Percentiles rank a stretch among this genome's conserved stretches.
These are phyloP conservation scores for Cataglyphis hispanica DNA, from an alignment of 1,140 invertebrate species.

Conservation along the genomic window DNA sequence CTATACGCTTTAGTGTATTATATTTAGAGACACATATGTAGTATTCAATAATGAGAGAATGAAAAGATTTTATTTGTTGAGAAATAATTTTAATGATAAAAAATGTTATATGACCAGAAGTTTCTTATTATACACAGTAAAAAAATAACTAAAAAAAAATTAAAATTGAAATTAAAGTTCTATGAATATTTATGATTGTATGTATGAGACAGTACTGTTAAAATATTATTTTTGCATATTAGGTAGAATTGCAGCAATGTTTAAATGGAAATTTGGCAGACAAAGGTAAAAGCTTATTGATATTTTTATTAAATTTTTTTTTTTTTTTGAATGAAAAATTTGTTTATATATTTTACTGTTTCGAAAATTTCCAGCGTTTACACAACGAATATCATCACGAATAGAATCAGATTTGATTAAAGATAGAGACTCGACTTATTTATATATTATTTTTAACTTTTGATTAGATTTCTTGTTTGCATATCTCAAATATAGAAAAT, in stretches of 20 bases:
- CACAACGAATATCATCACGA: neutral
- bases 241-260: neutral
- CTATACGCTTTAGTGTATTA: neutral
- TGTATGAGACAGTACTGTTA: neutral
- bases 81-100: neutral
- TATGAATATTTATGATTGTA: neutral
- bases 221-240: slow-evolving; percentile 1
- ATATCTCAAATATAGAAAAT: neutral
- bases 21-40: neutral
- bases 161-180: neutral
- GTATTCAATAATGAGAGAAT: neutral
- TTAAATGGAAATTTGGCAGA: slow-evolving; percentile 2
- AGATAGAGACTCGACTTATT: neutral
- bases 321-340: neutral
- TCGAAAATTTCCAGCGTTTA: neutral
- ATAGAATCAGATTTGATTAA: slow-evolving; percentile 16
- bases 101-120: neutral
- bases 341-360: neutral
- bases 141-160: neutral
- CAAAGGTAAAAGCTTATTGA: neutral
- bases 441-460: slow-evolving; percentile 7
- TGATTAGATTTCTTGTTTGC: neutral
- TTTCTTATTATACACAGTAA: neutral
- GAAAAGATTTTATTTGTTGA: neutral
- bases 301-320: neutral